These are phyloP conservation scores for Hydrolagus colliei DNA, from an alignment of 2,797 vertebrate species.

Conservation along the genomic window DNA sequence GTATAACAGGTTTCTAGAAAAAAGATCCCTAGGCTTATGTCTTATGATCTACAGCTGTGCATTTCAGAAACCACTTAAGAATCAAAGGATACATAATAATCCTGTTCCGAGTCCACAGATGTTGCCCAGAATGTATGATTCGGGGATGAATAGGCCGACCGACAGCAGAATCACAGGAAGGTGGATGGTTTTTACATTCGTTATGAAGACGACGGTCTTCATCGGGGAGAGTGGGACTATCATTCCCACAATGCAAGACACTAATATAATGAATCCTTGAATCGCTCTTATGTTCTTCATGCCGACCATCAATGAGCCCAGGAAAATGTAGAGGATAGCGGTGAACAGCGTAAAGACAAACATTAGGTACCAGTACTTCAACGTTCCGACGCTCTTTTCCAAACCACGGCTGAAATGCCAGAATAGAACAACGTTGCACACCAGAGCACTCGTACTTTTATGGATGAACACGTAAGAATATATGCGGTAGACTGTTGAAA, in stretches of 20 bases:
- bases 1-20: too few relatives aligned
- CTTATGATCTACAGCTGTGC: too few relatives aligned
- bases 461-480: conserved; percentile 19
- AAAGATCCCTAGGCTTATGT: too few relatives aligned
- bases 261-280: conserved; percentile 20
- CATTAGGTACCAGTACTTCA: conserved; percentile 2
- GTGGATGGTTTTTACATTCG: neutral
- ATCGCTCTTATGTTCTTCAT: conserved; percentile 20
- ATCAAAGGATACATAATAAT: conserved; percentile 10
- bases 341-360: neutral
- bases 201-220: neutral
- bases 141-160: conserved; percentile 5
- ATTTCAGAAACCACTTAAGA: too few relatives aligned
- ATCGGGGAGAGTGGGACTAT: neutral
- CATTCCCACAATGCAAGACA: conserved; percentile 4
- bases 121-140: neutral
- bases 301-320: neutral
- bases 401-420: conserved; percentile 23
- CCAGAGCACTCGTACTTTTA: conserved; percentile 15
- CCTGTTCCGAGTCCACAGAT: conserved; percentile 19
- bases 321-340: neutral
- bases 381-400: conserved; percentile 17
- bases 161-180: conserved; percentile 2
- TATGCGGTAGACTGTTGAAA: conserved; percentile 1
- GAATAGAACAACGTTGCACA: conserved; percentile 1